Percentiles rank a stretch among this genome's conserved stretches.
Evolutionary conservation across 1,140 invertebrate species (phyloP).

Genomic region (Bombus picipes): DNA sequence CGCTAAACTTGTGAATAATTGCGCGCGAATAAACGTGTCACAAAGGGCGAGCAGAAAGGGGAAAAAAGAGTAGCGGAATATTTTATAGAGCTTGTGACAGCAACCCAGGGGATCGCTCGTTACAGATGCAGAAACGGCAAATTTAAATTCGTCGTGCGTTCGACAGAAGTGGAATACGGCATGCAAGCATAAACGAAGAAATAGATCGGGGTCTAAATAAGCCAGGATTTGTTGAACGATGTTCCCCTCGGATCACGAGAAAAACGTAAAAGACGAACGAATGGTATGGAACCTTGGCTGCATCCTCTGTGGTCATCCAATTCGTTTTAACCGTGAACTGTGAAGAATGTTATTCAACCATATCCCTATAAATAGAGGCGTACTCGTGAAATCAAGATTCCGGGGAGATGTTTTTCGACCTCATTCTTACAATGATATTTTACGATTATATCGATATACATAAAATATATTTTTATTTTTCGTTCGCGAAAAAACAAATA

Average conservation of each 20-base stretch:
- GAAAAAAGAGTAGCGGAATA: not conserved
- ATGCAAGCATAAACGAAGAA: not conserved
- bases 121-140: not conserved
- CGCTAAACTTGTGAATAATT: conserved; percentile 12
- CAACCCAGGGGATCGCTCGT: not conserved
- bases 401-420: too few species aligned
- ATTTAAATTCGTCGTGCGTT: conserved; percentile 26
- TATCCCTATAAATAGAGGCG: not conserved
- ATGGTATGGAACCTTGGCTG: too few species aligned
- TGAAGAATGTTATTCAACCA: not conserved
- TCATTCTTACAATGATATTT: not conserved
- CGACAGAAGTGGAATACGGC: not conserved
- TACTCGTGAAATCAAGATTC: not conserved
- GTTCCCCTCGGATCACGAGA: not conserved
- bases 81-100: not conserved
- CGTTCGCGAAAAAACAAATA: too few species aligned
- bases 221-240: conserved; percentile 7
- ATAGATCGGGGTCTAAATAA: not conserved
- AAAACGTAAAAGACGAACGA: not conserved
- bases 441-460: too few species aligned
- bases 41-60: not conserved
- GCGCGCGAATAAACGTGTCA: not conserved
- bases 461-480: too few species aligned
- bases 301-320: not conserved
- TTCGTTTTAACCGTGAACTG: conserved; percentile 21